These are phyloP conservation scores for Bufo gargarizans DNA, from an alignment of 2,113 vertebrate species.

Conservation along the genomic window DNA sequence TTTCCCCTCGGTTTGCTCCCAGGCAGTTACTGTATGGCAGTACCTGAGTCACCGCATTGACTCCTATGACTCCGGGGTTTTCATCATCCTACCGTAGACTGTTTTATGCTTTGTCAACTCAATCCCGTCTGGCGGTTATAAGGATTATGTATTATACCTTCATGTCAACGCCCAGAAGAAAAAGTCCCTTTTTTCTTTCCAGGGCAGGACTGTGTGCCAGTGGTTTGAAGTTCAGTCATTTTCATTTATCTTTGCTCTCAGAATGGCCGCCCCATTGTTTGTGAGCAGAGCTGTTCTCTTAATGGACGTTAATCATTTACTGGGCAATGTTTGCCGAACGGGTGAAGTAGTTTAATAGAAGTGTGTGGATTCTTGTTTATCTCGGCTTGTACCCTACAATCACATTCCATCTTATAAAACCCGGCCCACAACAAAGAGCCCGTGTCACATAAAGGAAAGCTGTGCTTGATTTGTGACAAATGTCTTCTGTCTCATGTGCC, in stretches of 20 bases:
- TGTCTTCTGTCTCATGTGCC: background rate
- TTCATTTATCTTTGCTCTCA: slow-evolving; percentile 34
- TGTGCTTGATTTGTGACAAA: background rate
- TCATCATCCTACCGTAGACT: background rate
- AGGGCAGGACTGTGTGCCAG: slow-evolving; percentile 24
- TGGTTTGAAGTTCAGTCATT: slow-evolving; percentile 49
- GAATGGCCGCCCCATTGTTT: slow-evolving; percentile 49
- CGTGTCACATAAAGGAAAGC: background rate
- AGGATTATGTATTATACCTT: slow-evolving; percentile 43
- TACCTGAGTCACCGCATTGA: background rate
- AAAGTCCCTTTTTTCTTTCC: slow-evolving; percentile 8
- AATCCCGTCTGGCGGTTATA: slow-evolving; percentile 25
- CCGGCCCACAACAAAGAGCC: background rate
- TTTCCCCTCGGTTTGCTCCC: background rate
- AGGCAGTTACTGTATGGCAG: background rate
- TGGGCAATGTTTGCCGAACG: slow-evolving; percentile 47
- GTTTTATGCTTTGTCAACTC: slow-evolving; percentile 26
- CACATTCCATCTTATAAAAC: slow-evolving; percentile 8
- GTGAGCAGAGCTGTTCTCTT: slow-evolving; percentile 23
- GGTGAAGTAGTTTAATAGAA: slow-evolving; percentile 56
- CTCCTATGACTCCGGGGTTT: background rate
- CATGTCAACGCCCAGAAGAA: slow-evolving; percentile 1
- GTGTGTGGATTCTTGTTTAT: slow-evolving; percentile 45
- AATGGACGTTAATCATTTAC: slow-evolving; percentile 57
- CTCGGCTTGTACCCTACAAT: background rate